phyloP scores from a whole-genome alignment of 2,888 invertebrate species.

The Thumatha senex region DNA sequence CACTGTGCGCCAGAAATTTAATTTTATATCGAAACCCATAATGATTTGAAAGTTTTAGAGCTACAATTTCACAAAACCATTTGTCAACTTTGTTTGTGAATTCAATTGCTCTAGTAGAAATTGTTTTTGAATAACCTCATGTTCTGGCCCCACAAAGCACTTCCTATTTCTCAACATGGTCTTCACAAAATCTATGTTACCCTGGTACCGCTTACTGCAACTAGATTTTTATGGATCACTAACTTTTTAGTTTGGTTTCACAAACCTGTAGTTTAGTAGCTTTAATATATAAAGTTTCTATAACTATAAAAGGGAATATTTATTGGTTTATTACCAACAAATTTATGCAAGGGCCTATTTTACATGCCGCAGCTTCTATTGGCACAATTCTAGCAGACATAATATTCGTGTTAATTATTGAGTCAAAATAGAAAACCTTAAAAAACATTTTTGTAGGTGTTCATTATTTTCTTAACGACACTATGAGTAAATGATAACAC shows the following conservation, averaged over 20 bases:
- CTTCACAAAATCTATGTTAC: constrained; percentile 21
- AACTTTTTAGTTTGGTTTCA: neutral
- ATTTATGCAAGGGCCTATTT: neutral
- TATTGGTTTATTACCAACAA: neutral
- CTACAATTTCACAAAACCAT: constrained; percentile 25
- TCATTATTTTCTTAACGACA: too few relatives aligned
- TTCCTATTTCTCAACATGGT: constrained; percentile 18
- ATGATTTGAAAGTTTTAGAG: constrained; percentile 7
- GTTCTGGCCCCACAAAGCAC: constrained; percentile 27
- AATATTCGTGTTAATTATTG: too few relatives aligned
- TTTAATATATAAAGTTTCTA: neutral
- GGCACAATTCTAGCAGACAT: neutral
- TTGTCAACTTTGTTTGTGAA: constrained; percentile 16
- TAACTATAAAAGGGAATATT: neutral
- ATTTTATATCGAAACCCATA: constrained; percentile 15
- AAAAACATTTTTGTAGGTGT: too few relatives aligned
- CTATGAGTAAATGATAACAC: constrained; percentile 1
- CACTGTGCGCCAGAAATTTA: constrained; percentile 22
- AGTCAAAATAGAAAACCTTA: neutral
- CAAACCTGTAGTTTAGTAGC: neutral
- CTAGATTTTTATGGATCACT: constrained; percentile 11
- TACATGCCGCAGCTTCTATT: neutral
- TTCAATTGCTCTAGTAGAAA: constrained; percentile 15
- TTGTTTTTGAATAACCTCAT: constrained; percentile 7
- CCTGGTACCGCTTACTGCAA: constrained; percentile 39